A percentile compares a stretch with the other conserved stretches of the same genome.
phyloP scores from a whole-genome alignment of 2,797 vertebrate species.

The Sebastiscus albofasciatus region DNA sequence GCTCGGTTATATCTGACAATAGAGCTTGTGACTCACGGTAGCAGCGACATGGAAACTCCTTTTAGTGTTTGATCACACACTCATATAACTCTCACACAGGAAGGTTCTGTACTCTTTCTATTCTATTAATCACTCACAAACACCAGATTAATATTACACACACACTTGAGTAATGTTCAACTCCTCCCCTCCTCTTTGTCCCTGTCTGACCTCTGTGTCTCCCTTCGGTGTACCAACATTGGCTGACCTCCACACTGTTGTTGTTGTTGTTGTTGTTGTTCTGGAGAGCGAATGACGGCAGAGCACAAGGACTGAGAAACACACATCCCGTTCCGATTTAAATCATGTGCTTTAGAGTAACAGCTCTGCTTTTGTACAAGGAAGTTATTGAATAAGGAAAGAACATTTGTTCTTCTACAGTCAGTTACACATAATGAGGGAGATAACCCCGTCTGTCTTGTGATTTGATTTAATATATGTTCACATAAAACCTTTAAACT shows the following conservation, averaged over 20 bases:
- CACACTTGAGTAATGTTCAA: background rate
- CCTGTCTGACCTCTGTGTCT: constrained; percentile 7
- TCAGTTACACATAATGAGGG: too few species aligned
- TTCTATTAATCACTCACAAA: background rate
- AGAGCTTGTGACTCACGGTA: background rate
- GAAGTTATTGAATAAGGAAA: background rate
- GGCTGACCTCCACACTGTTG: constrained; percentile 30
- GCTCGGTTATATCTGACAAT: background rate
- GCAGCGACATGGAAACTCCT: background rate
- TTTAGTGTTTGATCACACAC: background rate
- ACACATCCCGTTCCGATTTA: constrained; percentile 5
- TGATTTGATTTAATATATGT: background rate
- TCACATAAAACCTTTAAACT: background rate
- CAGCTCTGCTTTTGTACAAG: background rate
- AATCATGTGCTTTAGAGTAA: constrained; percentile 7
- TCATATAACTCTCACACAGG: background rate
- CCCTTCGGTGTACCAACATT: background rate
- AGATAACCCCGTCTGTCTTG: background rate
- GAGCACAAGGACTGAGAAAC: constrained; percentile 1
- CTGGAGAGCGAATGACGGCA: background rate
- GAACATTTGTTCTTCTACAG: background rate
- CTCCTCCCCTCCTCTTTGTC: constrained; percentile 1
- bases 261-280: constrained; percentile 9
- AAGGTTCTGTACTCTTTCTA: constrained; percentile 2
- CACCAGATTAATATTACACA: background rate